Base-by-base conservation (phyloP, 2,797 vertebrate genomes). In the Prunella strophiata region DNA sequence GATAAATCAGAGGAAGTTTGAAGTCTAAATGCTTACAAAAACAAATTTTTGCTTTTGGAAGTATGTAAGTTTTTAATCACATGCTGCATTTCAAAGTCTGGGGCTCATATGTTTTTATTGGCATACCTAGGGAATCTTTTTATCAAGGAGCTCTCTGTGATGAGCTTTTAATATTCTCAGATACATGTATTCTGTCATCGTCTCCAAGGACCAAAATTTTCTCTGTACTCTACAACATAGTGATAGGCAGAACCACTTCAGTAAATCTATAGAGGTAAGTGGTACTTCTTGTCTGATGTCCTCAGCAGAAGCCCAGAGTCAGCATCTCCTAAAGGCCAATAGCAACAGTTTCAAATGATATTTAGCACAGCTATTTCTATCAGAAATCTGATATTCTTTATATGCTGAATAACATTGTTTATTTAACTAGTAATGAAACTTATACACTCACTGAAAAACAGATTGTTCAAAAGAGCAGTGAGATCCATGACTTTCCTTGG, bases 361-460 rank as follows among this genome's bases (percentile, higher is more conserved):
- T 67, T 70, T 81, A 88, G 29, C 34, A 58, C 23, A 36, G 55
- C 68, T 91, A 32, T 86, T 94, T 75, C 29, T 76, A 78, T 85
- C n/a, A 81, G 92, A 92, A 83, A 68, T 66, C 29, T 42, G 72
- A 42, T 77, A 73, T 75, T 34, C 47, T 79, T 85, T 73, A 11
- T 45, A 50, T 58, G n/a, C 11, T 19, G 11, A 83, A 75, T 66
- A 83, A 47, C 38, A 74, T 8, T 42, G 5, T 54, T 71, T 75
- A 68, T 86, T 89, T 76, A 48, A 59, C 29, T 92, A 77, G 19
- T 16, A 54, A 51, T 58, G 13, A 75, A 75, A 61, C 25, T 80
- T 65, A 21, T 4, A 75, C 12, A 27, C 78, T 68, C 72, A 21
- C 21, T 52, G 54, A 16, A 61, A 61, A 88, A 47, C 12, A 74